A percentile compares a stretch with the other conserved stretches of the same genome.
Conservation (phyloP, 2,888 invertebrate genomes). For the Dicroscelio sp. region DNA sequence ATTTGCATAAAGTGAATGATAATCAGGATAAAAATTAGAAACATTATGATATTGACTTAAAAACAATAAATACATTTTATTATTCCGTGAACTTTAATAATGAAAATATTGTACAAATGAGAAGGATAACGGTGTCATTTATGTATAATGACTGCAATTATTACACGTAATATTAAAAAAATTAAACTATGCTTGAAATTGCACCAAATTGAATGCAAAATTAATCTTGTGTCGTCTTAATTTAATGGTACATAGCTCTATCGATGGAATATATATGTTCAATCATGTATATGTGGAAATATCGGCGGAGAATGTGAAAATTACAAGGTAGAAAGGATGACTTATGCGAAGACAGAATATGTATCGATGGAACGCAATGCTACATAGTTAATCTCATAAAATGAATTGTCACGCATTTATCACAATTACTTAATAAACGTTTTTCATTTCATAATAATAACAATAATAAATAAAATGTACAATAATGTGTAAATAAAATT, state of each 20-base stretch:
- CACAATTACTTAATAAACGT: slow-evolving; percentile 60
- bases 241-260: too few species aligned
- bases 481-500: too few species aligned
- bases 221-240: too few species aligned
- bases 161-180: too few species aligned
- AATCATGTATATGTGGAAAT: too few species aligned
- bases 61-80: background rate
- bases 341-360: slow-evolving; percentile 28
- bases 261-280: background rate
- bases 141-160: background rate
- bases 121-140: background rate
- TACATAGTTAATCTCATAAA: slow-evolving; percentile 37
- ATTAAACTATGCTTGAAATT: background rate
- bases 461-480: slow-evolving; percentile 17
- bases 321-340: background rate
- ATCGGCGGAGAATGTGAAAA: background rate
- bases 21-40: too few species aligned
- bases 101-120: background rate
- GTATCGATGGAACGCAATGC: background rate
- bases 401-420: slow-evolving; percentile 67
- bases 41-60: background rate
- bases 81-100: background rate
- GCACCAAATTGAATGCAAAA: background rate
- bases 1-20: too few species aligned
- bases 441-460: slow-evolving; percentile 33